phyloP scores from a whole-genome alignment of 2,888 invertebrate genomes.

The Xanthorhoe designata region DNA sequence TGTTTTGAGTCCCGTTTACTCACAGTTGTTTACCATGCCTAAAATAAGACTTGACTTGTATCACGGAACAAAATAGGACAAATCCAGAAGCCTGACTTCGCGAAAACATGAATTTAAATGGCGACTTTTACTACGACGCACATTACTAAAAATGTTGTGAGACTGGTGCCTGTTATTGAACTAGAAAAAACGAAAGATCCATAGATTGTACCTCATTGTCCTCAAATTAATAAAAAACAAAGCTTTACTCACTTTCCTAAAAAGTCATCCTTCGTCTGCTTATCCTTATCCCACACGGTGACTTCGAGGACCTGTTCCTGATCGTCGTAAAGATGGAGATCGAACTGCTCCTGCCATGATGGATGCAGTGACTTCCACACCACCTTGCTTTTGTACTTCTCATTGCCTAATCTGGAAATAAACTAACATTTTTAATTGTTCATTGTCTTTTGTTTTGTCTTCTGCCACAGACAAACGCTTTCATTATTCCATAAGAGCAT shows the following conservation, averaged over 20 bases:
- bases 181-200: no score
- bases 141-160: no score
- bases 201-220: no score
- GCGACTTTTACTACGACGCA: no score
- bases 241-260: conserved; percentile 88
- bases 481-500: no score
- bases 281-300: conserved; percentile 95
- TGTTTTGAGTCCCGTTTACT: not conserved
- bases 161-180: no score
- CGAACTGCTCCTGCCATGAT: conserved; percentile 98
- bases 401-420: conserved; percentile 93
- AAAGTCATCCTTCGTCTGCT: conserved; percentile 93
- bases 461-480: no score
- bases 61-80: no score
- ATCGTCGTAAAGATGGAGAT: conserved; percentile 97
- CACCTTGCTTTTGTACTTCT: conserved; percentile 98
- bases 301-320: conserved; percentile 96
- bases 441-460: no score
- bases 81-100: no score
- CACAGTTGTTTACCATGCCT: not conserved
- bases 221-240: no score
- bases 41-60: not conserved
- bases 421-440: not conserved
- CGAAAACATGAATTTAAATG: no score
- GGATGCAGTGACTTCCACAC: conserved; percentile 94